These are phyloP conservation scores for Drosophila formosana DNA, from an alignment of 2,888 invertebrate species.

Conservation along the genomic window DNA sequence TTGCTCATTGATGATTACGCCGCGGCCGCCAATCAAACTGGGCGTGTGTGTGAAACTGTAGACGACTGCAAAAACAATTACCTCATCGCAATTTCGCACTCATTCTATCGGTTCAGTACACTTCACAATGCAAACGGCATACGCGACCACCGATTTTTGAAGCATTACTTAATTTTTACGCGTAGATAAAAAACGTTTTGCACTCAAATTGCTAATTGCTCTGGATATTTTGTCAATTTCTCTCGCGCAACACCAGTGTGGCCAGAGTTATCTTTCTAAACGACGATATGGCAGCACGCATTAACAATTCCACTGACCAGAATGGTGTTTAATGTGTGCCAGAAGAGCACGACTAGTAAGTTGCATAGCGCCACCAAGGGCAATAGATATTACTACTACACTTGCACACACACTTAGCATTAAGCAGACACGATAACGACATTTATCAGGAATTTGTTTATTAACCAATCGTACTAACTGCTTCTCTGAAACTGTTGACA, in stretches of 20 bases:
- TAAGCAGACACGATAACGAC: slow-evolving; percentile 18
- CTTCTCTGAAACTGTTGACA: not conserved
- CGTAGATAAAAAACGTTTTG: slow-evolving; percentile 60
- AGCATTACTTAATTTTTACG: slow-evolving; percentile 51
- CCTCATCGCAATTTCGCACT: slow-evolving; percentile 65
- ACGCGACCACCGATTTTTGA: slow-evolving; percentile 43
- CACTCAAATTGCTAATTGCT: slow-evolving; percentile 63
- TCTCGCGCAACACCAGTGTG: slow-evolving; percentile 62
- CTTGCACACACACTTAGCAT: not conserved
- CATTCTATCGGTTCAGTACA: slow-evolving; percentile 56
- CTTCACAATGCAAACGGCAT: slow-evolving; percentile 27
- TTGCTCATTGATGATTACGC: slow-evolving; percentile 77
- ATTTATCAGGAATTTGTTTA: slow-evolving; percentile 2
- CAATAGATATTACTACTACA: slow-evolving; percentile 29
- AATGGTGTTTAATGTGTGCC: slow-evolving; percentile 27
- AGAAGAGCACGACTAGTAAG: slow-evolving; percentile 35
- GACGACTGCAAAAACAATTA: slow-evolving; percentile 72
- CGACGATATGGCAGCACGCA: slow-evolving; percentile 69
- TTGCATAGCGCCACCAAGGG: slow-evolving; percentile 35
- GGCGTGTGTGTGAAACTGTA: slow-evolving; percentile 67
- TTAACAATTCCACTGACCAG: slow-evolving; percentile 26
- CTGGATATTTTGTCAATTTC: slow-evolving; percentile 66
- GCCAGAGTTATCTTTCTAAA: slow-evolving; percentile 42
- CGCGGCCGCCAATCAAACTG: slow-evolving; percentile 58
- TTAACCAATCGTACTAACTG: not conserved